A percentile compares a stretch with the other conserved stretches of the same genome.
Conservation (phyloP, 2,888 invertebrate genomes). For the Conistra vaccinii region DNA sequence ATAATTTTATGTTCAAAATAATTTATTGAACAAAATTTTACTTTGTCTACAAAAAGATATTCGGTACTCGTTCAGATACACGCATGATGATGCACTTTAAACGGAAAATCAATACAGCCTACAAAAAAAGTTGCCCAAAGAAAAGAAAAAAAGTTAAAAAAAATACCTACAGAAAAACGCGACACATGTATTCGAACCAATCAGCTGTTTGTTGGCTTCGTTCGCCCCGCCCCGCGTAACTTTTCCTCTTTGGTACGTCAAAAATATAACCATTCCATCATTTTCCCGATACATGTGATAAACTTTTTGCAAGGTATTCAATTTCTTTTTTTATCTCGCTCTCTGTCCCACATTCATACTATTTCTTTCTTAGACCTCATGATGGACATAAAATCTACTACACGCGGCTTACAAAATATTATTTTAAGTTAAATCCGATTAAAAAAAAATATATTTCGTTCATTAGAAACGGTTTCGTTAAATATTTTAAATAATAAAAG, state of each 20-base stretch:
- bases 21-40: not conserved
- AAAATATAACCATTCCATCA: constrained; percentile 82
- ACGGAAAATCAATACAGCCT: constrained; percentile 59
- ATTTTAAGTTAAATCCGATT: not conserved
- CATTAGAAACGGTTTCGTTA: not conserved
- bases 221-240: constrained; percentile 86
- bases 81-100: constrained; percentile 33
- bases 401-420: constrained; percentile 11
- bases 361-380: constrained; percentile 30
- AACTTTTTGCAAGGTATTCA: constrained; percentile 59
- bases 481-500: not conserved
- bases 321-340: constrained; percentile 42
- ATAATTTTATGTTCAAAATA: constrained; percentile 10
- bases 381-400: constrained; percentile 3
- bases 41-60: constrained; percentile 9
- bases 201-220: constrained; percentile 85
- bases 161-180: constrained; percentile 88
- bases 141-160: constrained; percentile 73
- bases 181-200: constrained; percentile 87
- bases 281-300: constrained; percentile 68
- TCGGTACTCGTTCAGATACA: constrained; percentile 28
- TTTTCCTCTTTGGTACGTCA: constrained; percentile 86
- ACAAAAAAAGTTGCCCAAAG: constrained; percentile 64
- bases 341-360: constrained; percentile 23
- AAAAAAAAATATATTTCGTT: not conserved